phyloP scores from a whole-genome alignment of 2,797 vertebrate species.

The Australoheros facetus region DNA sequence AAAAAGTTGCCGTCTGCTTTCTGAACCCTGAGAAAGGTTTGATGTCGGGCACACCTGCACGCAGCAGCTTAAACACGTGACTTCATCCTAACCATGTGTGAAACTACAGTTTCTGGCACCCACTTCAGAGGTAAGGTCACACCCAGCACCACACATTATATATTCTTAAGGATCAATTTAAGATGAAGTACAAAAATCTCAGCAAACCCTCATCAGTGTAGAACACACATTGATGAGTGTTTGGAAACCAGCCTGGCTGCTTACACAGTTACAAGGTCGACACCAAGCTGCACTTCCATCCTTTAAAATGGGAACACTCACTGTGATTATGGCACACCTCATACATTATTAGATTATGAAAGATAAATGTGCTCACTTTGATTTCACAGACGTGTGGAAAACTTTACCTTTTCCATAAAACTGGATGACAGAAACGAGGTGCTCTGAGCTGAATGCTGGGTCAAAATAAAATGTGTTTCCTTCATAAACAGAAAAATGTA shows the following conservation, averaged over 20 bases:
- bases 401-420: no score
- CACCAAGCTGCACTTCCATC: background rate
- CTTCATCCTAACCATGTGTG: slow-evolving; percentile 12
- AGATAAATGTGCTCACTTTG: no score
- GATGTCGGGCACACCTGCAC: slow-evolving; percentile 12
- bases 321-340: background rate
- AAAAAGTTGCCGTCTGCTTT: background rate
- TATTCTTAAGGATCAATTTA: background rate
- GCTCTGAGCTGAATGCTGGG: no score
- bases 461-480: no score
- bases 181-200: background rate
- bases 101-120: background rate
- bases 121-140: background rate
- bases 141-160: background rate
- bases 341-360: background rate
- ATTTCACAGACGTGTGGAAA: no score
- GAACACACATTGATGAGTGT: background rate
- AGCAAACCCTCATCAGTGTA: no score
- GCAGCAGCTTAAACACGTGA: slow-evolving; percentile 15
- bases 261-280: background rate
- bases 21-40: slow-evolving; percentile 1
- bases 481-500: no score
- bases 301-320: background rate
- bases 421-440: no score
- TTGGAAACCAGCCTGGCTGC: background rate